phyloP scores from a whole-genome alignment of 2,113 vertebrate species.

The Epinephelus fuscoguttatus region DNA sequence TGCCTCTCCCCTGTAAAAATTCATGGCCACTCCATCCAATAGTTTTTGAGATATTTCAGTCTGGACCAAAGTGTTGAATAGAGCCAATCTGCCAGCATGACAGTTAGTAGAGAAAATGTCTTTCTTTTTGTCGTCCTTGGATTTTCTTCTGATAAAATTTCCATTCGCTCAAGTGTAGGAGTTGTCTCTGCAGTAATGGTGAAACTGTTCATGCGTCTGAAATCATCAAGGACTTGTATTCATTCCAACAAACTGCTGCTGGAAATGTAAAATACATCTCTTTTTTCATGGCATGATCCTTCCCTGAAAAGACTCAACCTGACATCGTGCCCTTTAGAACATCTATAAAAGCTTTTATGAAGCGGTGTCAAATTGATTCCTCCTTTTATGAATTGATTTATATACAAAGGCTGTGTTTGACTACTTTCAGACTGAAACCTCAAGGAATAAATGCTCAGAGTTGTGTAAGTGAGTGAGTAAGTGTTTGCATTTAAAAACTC shows the following conservation, averaged over 20 bases:
- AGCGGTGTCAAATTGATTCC: not conserved
- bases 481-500: conserved; percentile 7
- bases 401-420: not conserved
- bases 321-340: not conserved
- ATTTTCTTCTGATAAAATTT: not conserved
- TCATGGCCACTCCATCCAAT: not conserved
- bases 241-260: conserved; percentile 7
- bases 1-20: not conserved
- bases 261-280: not conserved
- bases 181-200: not conserved
- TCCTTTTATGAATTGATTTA: not conserved
- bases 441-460: not conserved
- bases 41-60: not conserved
- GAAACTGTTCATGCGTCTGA: not conserved
- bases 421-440: not conserved
- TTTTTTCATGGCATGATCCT: not conserved
- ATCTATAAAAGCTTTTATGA: conserved; percentile 12
- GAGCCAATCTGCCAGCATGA: not conserved
- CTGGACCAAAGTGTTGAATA: not conserved
- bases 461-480: not conserved
- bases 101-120: not conserved
- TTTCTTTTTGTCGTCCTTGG: not conserved
- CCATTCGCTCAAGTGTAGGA: not conserved
- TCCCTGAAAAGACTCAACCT: not conserved
- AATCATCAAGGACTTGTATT: not conserved